Evolutionary conservation across 2,113 vertebrate genomes (phyloP).

Genomic region (Nipponia nippon): DNA sequence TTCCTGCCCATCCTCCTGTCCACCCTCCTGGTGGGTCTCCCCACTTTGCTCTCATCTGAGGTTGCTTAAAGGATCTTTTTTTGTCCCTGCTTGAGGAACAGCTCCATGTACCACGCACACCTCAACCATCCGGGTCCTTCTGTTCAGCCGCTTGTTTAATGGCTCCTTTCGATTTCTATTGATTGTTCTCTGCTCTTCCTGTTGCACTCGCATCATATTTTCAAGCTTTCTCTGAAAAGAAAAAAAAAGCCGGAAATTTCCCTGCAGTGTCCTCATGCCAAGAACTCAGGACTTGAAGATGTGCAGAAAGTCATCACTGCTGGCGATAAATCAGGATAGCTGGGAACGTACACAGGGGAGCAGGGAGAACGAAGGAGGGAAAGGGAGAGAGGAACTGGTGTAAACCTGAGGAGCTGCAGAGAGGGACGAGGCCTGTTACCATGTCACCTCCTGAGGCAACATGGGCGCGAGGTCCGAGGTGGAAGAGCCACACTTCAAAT

Average conservation of each 20-base stretch:
- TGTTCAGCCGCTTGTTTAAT: background rate
- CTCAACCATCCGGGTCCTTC: background rate
- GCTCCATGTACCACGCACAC: rapidly evolving
- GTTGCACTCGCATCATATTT: background rate
- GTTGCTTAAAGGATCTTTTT: background rate
- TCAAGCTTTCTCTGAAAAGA: background rate
- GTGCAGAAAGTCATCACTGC: background rate
- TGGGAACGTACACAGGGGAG: background rate
- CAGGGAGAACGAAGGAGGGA: background rate
- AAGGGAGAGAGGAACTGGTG: background rate
- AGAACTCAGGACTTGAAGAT: background rate
- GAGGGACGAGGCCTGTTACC: background rate
- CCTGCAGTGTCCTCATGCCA: background rate
- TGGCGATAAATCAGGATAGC: background rate
- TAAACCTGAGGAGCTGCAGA: background rate
- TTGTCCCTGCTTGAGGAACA: background rate
- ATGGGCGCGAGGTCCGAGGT: background rate
- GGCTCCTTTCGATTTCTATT: background rate
- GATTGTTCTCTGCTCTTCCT: rapidly evolving
- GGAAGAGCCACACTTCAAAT: background rate
- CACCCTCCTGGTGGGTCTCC: background rate
- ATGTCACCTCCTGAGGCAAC: background rate
- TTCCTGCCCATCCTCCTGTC: background rate
- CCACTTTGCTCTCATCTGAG: background rate
- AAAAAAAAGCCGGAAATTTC: background rate